Percentiles rank a stretch among this genome's conserved stretches.
Conservation (phyloP, 2,113 vertebrate genomes). For the Rhinichthys klamathensis region DNA sequence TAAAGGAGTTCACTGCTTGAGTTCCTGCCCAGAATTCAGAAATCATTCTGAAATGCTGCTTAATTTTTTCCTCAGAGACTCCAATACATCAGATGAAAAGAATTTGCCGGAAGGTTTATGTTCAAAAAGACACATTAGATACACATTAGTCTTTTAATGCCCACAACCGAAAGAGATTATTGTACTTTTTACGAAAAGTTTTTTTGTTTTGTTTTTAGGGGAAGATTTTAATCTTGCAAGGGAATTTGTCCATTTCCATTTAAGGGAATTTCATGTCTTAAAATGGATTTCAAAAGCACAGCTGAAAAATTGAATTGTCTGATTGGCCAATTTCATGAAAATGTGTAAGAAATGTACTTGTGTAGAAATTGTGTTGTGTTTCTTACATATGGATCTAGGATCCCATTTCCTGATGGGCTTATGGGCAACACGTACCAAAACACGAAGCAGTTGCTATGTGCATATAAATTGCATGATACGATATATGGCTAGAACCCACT, state of each 20-base stretch:
- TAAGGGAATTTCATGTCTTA: neutral
- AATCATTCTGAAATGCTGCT: slow-evolving; percentile 1
- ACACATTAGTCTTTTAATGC: slow-evolving; percentile 55
- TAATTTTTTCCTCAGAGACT: neutral
- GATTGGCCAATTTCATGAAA: neutral
- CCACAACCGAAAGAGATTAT: slow-evolving; percentile 29
- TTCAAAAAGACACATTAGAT: slow-evolving; percentile 43
- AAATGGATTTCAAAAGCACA: neutral
- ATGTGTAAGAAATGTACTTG: neutral
- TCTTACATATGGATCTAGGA: neutral
- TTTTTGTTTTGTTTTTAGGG: neutral
- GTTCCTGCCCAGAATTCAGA: slow-evolving; percentile 25
- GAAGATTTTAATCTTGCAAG: neutral
- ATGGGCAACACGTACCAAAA: neutral
- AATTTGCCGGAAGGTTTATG: neutral
- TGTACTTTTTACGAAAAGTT: neutral
- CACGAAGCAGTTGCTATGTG: neutral
- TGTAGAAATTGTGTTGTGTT: neutral
- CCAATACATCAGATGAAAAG: slow-evolving; percentile 8
- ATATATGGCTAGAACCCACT: neutral
- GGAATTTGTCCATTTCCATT: neutral
- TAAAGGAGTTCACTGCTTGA: slow-evolving; percentile 7
- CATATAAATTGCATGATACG: neutral
- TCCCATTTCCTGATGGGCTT: neutral
- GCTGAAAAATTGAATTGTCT: neutral